Conservation (phyloP, 1,140 invertebrate species). For the Drosophila tani region DNA sequence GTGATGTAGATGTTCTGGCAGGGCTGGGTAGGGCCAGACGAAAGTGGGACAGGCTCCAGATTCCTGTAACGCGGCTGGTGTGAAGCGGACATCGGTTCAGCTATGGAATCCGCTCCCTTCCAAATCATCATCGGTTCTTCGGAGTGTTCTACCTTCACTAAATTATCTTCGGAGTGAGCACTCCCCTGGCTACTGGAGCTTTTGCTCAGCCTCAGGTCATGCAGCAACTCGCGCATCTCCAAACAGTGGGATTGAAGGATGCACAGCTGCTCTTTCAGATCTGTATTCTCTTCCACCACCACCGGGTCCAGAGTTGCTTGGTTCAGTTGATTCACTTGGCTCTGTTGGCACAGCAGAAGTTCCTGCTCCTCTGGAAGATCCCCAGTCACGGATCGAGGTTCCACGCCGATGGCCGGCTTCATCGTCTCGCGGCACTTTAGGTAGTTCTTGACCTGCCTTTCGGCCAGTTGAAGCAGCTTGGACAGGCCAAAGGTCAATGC, state of each 20-base stretch:
- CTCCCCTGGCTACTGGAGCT: conserved; percentile 14
- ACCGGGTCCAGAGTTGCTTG: background rate
- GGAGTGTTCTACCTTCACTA: background rate
- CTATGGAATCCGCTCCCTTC: background rate
- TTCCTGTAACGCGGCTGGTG: background rate
- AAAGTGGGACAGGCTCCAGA: background rate
- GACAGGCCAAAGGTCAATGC: conserved; percentile 23
- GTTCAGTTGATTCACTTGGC: background rate
- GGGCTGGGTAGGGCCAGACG: background rate
- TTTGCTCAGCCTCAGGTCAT: conserved; percentile 35
- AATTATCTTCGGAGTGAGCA: background rate
- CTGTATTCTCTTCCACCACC: conserved; percentile 9
- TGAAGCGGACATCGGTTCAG: background rate
- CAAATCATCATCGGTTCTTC: conserved; percentile 3
- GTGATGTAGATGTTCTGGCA: conserved; percentile 46
- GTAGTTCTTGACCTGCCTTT: conserved; percentile 12
- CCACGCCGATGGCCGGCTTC: background rate
- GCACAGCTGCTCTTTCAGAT: conserved; percentile 44
- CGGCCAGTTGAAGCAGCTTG: conserved; percentile 35
- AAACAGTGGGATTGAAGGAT: conserved; percentile 45
- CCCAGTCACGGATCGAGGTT: background rate
- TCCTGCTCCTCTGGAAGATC: background rate
- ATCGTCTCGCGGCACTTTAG: conserved; percentile 2
- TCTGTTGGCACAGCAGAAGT: background rate
- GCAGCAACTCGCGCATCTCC: conserved; percentile 47